Conservation (phyloP, 2,113 vertebrate genomes). For the Podarcis muralis region DNA sequence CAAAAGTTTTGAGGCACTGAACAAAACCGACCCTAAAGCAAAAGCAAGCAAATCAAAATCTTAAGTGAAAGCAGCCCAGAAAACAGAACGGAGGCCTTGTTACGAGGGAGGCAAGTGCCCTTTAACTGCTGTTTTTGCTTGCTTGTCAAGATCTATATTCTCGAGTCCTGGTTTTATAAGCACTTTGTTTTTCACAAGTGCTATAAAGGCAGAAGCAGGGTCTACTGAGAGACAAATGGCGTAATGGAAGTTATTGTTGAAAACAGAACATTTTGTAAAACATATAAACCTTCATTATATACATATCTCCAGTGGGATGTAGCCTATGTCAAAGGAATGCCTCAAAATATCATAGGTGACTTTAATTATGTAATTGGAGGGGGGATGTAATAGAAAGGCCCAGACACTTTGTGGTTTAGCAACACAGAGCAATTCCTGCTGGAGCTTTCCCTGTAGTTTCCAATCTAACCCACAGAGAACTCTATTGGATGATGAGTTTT, state of each 20-base stretch:
- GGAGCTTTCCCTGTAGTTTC: not conserved
- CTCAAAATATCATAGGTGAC: not conserved
- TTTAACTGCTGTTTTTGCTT: not conserved
- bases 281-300: constrained; percentile 10
- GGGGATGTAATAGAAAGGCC: not conserved
- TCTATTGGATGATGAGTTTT: not conserved
- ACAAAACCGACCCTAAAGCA: no score
- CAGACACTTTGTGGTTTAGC: not conserved
- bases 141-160: constrained; percentile 18
- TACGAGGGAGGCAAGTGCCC: not conserved
- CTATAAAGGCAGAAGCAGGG: not conserved
- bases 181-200: constrained; percentile 8
- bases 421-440: not conserved
- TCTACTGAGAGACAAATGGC: not conserved
- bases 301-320: not conserved
- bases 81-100: not conserved
- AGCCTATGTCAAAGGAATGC: not conserved
- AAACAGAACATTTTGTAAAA: constrained; percentile 29
- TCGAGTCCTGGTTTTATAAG: not conserved
- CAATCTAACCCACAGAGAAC: not conserved
- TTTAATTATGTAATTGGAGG: not conserved
- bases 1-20: not conserved
- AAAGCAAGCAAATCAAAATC: not conserved
- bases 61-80: not conserved
- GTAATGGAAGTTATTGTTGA: constrained; percentile 4